Base-by-base conservation (phyloP, 2,888 invertebrate species). In the Perithous albicinctus region DNA sequence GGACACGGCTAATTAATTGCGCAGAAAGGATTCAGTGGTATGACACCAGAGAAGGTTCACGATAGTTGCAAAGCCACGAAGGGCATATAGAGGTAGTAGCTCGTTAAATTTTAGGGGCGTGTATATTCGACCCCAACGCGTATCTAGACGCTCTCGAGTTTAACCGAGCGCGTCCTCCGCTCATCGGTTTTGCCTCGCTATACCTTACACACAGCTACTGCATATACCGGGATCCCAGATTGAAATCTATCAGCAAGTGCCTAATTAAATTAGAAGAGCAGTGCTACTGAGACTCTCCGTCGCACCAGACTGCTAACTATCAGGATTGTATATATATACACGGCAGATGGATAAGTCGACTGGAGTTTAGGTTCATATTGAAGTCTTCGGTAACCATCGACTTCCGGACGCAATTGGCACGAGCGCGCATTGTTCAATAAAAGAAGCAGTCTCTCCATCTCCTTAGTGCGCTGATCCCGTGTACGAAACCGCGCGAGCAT, bases 31-130 rank as follows among this genome's bases (percentile, higher is more conserved):
- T 35, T 18, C 41, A 59, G 56, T 67, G 67, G 77, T 83, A 85
- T 82, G 86, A 87, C 85, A 85, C 83, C 86, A 41, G 61, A 23
- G 54, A 59, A 26, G 26, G 35, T 56, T 35, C 46, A 29, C 46
- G 29, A 12, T 70, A 79, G 23, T 7, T 26, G 15, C 18, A 35
- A 15, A 77, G 54, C 73, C 67, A 51, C 18, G 54, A 32, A 41
- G 35, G 56, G 29, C 38, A 63, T 12, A 51, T 12, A 48, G 29
- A 73, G 82, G 84, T 84, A 83, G 84, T 86, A 81, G 86, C 86
- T 88, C 87, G 89, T 89, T 88, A 89, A 89, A 87, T 88, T 89
- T 89, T 84, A 85, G 88, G 85, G 86, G 84, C 85, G 86, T 85
- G 88, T 85, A 86, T 84, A 87, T 85, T 85, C 85, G 75, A 70